Base-by-base conservation (phyloP, 2,888 invertebrate species). In the Sympetrum striolatum region DNA sequence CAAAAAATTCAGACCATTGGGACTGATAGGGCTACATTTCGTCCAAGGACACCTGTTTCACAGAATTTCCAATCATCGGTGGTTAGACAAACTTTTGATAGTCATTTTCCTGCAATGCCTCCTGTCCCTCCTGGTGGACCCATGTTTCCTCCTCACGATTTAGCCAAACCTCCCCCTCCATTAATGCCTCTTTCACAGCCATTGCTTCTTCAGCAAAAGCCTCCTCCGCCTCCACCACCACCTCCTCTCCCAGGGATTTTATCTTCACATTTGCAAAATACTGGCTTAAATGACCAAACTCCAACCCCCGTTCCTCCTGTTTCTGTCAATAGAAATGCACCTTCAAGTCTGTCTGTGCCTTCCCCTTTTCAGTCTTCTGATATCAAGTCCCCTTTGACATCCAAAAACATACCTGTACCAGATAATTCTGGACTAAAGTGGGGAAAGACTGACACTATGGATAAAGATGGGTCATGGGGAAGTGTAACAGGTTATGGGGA, bases 1-100 rank as follows among this genome's bases (percentile, higher is more conserved):
- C 86, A 86, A 37, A 86, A 86, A 86, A 86, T 86, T 60, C 86
- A 58, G 22, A 86, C 86, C 15, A 86, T 86, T 18, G 64, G 86
- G 37, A 37, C 86, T 31, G 86, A 86, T 86, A 60, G 86, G 35
- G 73, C 31, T 14, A 37, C 64, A n/a, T 86, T 86, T 60, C 86
- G 86, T 37, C 86, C 58, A 37, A 86, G 86, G 37, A 86, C 86
- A 22, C 86, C 86, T n/a, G 37, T 37, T 58, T 86, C 86, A n/a
- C 86, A 86, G 14, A 86, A 25, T 6, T 86, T 86, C 37, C 37
- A 48, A 12, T 86, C 86, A 22, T 37, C 86, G 12, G 60, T 86
- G 31, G 37, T 86, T 31, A 86, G 86, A 60, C 86, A 86, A 60
- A 86, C 86, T 14, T 86, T 86, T 60, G 86, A 86, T 22, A 80